These are phyloP conservation scores for Parapristionchus giblindavisi DNA, from an alignment of 2,888 invertebrate species.

Conservation along the genomic window DNA sequence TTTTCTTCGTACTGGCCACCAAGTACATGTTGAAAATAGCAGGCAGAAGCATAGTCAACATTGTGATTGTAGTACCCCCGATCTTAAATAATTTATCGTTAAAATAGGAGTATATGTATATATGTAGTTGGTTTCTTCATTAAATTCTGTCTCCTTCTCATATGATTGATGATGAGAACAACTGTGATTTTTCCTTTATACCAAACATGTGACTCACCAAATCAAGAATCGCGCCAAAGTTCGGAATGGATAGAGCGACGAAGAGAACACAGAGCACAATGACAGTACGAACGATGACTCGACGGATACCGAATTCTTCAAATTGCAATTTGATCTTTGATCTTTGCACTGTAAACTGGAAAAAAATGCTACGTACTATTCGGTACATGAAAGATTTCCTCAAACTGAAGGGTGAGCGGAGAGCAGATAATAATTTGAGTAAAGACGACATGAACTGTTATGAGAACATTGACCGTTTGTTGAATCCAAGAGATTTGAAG, in stretches of 20 bases:
- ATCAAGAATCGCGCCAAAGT: conserved; percentile 53
- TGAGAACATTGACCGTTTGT: conserved; percentile 51
- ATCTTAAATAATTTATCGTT: conserved; percentile 40
- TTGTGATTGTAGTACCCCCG: conserved; percentile 55
- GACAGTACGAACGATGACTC: conserved; percentile 47
- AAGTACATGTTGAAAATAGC: conserved; percentile 55
- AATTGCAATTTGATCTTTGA: not conserved
- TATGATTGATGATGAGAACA: too few species aligned
- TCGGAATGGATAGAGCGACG: conserved; percentile 50
- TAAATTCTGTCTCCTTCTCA: too few species aligned
- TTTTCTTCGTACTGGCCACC: conserved; percentile 48
- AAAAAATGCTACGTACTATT: conserved; percentile 40
- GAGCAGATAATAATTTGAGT: conserved; percentile 49
- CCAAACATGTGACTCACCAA: conserved; percentile 40
- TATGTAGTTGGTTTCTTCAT: not conserved
- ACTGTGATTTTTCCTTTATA: not conserved
- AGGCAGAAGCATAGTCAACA: conserved; percentile 57
- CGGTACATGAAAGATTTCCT: conserved; percentile 51
- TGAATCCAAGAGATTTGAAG: conserved; percentile 50
- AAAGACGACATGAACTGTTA: conserved; percentile 43
- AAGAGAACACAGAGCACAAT: conserved; percentile 44
- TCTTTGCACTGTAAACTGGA: not conserved
- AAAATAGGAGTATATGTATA: not conserved
- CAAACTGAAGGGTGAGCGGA: conserved; percentile 51
- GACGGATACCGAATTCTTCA: conserved; percentile 52